Conservation (phyloP, 2,113 vertebrate species). For the Anser brachyrhynchus region DNA sequence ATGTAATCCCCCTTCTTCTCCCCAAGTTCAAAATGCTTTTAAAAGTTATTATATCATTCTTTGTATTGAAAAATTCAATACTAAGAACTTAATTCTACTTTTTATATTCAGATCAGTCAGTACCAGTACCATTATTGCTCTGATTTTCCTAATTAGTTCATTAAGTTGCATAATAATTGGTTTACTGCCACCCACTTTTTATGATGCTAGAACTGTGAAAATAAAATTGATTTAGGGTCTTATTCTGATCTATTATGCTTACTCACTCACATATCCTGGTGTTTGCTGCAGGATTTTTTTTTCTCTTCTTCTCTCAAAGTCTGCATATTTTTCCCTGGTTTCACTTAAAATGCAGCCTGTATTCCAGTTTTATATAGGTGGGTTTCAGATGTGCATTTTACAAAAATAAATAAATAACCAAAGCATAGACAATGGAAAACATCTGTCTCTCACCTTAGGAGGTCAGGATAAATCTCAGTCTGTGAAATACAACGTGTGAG, state of each 20-base stretch:
- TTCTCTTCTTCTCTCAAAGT: conserved; percentile 8
- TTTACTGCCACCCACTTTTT: conserved; percentile 83
- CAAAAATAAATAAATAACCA: conserved; percentile 57
- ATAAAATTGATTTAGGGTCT: conserved; percentile 83
- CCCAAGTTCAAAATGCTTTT: conserved; percentile 32
- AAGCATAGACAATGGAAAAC: conserved; percentile 59
- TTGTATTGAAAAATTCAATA: conserved; percentile 63
- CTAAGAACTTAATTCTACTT: conserved; percentile 79
- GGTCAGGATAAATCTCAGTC: conserved; percentile 70
- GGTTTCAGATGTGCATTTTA: conserved; percentile 62
- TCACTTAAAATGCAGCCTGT: conserved; percentile 67
- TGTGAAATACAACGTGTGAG: conserved; percentile 27
- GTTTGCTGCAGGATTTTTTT: conserved; percentile 70
- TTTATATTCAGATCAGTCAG: conserved; percentile 84
- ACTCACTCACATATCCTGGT: conserved; percentile 72
- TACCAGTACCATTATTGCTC: conserved; percentile 80
- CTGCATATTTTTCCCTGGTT: conserved; percentile 45
- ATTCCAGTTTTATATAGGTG: conserved; percentile 73
- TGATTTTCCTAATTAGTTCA: conserved; percentile 86
- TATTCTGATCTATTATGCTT: conserved; percentile 78
- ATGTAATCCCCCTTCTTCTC: neutral
- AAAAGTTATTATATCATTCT: conserved; percentile 52
- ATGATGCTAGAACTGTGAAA: conserved; percentile 77
- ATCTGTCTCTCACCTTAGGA: conserved; percentile 78
- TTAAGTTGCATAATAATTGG: conserved; percentile 86